Evolutionary conservation across 2,797 vertebrate species (phyloP), one percentile per base, ranked within the genome.

Genomic region (Spheniscus humboldti): DNA sequence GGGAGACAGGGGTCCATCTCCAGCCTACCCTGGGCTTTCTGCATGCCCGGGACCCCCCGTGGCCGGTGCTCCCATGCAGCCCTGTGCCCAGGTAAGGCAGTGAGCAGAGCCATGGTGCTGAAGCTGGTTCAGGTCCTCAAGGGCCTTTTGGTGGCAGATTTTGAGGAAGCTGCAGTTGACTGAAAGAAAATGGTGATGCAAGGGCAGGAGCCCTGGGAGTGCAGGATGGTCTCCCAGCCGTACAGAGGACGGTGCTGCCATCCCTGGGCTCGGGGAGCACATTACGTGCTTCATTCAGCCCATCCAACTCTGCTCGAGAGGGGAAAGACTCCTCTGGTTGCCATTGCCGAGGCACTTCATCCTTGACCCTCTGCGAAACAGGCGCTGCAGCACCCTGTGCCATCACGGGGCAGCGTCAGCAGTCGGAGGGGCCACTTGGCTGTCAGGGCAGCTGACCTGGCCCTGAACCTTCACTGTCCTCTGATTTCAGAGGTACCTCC

Each of bases 201-300:
- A 71, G n/a, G 47, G 48, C 43, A 47, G 59, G n/a, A 39, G 60
- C 57, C 39, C 23, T 22, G 15, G 18, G 33, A 52, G 27, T 0
- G 0, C 48, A 24, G 82, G 24, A 7, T 0, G 3, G 48, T 39
- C 22, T 67, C 31, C 20, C 57, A 20, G 45, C 12, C 13, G 0
- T 28, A 8, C 11, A 35, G 63, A 22, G 30, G 27, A 13, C 0
- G 1, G 11, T 33, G 9, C 7, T 39, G 85, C 53, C 8, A 2
- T 10, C 53, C 53, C 62, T 8, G 31, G 16, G 56, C 39, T 63
- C 3, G 1, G 45, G 25, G n/a, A 53, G 10, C 5, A 1, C 0
- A 0, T 28, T 9, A 5, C 1, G 0, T 8, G 14, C 37, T 45
- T 64, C n/a, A 1, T 25, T 31, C 33, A 59, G 37, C 37, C 8